phyloP scores from a whole-genome alignment of 2,888 invertebrate species.

The Periphyllus acericola region DNA sequence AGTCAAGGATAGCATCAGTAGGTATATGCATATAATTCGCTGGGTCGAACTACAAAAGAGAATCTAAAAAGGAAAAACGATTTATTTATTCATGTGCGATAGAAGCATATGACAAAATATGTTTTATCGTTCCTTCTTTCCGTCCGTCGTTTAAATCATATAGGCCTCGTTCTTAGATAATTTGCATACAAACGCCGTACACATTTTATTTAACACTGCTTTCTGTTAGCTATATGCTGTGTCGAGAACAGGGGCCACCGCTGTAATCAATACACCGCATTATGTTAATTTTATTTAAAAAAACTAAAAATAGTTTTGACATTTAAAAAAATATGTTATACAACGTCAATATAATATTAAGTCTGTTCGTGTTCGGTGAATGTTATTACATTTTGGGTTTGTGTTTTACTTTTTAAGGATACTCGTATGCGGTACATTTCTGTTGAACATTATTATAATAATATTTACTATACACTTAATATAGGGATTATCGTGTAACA shows the following conservation, averaged over 20 bases:
- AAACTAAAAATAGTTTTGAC: background rate
- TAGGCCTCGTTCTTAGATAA: background rate
- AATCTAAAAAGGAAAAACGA: background rate
- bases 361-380: no score
- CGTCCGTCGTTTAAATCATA: background rate
- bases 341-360: no score
- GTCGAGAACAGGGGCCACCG: background rate
- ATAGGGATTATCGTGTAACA: no score
- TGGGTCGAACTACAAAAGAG: background rate
- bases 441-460: no score
- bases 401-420: no score
- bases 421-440: no score
- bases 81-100: background rate
- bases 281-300: background rate
- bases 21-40: background rate
- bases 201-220: background rate
- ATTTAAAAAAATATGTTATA: background rate
- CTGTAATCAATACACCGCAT: background rate
- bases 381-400: no score
- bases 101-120: background rate
- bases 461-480: no score
- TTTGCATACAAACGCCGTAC: background rate
- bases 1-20: slow-evolving; percentile 36
- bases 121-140: background rate
- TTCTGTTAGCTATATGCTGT: background rate